Conservation (phyloP, 2,797 vertebrate genomes). For the Cyclura pinguis region DNA sequence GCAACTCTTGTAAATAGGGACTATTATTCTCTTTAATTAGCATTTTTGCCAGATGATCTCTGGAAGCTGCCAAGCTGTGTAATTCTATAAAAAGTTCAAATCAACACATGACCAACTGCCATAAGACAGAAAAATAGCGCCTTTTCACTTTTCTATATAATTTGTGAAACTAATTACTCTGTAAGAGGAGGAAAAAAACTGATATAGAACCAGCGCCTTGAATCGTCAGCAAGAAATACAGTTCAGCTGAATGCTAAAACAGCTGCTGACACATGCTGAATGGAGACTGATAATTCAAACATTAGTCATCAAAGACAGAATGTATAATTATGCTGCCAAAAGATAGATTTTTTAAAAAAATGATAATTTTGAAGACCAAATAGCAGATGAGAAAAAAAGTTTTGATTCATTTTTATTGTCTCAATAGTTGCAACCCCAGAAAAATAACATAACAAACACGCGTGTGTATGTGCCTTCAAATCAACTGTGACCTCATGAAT, state of each 20-base stretch:
- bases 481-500: too few species aligned
- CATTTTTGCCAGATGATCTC: conserved; percentile 75
- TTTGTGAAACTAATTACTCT: conserved; percentile 59
- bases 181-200: conserved; percentile 54
- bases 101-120: conserved; percentile 49
- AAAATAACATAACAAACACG: not conserved
- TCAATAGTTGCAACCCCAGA: not conserved
- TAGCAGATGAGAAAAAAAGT: conserved; percentile 36
- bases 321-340: conserved; percentile 46
- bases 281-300: conserved; percentile 73
- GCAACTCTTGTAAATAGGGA: conserved; percentile 73
- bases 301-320: conserved; percentile 59
- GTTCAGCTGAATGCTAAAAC: conserved; percentile 67
- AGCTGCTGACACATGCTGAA: conserved; percentile 72
- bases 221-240: conserved; percentile 59
- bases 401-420: conserved; percentile 3
- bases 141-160: conserved; percentile 57
- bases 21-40: conserved; percentile 77
- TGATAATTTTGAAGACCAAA: conserved; percentile 33
- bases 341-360: conserved; percentile 32
- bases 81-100: conserved; percentile 67
- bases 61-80: conserved; percentile 64
- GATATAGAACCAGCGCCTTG: conserved; percentile 32
- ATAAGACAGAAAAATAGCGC: conserved; percentile 53
- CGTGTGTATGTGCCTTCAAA: too few species aligned